Conservation (phyloP, 2,888 invertebrate species). For the Diogma glabrata region DNA sequence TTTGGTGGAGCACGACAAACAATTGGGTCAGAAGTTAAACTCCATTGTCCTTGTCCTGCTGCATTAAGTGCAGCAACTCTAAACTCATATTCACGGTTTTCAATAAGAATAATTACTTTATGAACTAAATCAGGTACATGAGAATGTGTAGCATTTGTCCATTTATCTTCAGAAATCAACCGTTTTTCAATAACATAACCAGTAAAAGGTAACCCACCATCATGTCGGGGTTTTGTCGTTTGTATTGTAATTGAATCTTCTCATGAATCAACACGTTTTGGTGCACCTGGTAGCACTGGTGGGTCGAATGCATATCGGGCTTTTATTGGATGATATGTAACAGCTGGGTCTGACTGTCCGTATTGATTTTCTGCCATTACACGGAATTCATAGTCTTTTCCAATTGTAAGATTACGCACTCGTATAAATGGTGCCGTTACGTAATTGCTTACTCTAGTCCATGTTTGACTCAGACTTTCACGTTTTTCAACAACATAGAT, state of each 20-base stretch:
- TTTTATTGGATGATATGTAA: conserved; percentile 81
- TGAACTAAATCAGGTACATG: conserved; percentile 78
- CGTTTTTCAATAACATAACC: conserved; percentile 93
- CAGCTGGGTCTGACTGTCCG: conserved; percentile 89
- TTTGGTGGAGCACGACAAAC: conserved; percentile 78
- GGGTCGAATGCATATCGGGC: conserved; percentile 95
- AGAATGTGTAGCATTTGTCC: conserved; percentile 88
- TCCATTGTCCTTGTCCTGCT: conserved; percentile 91
- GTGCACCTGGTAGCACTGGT: conserved; percentile 85
- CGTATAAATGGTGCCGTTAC: conserved; percentile 82
- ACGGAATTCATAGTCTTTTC: conserved; percentile 91
- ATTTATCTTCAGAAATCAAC: conserved; percentile 78
- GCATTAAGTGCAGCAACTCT: conserved; percentile 94
- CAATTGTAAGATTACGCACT: conserved; percentile 84
- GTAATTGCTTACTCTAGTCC: conserved; percentile 88
- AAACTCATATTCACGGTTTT: conserved; percentile 97
- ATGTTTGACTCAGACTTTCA: conserved; percentile 67
- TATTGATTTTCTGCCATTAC: conserved; percentile 98
- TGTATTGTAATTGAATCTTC: conserved; percentile 93
- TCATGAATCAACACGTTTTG: conserved; percentile 78
- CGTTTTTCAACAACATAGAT: conserved; percentile 95
- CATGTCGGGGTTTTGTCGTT: conserved; percentile 93
- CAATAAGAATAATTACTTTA: conserved; percentile 74
- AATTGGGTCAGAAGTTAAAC: conserved; percentile 83
- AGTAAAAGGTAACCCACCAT: conserved; percentile 93